A percentile compares a stretch with the other conserved stretches of the same genome.
These are phyloP conservation scores for Peromyscus polionotus DNA, from an alignment of 2,113 vertebrate genomes.

Conservation along the genomic window DNA sequence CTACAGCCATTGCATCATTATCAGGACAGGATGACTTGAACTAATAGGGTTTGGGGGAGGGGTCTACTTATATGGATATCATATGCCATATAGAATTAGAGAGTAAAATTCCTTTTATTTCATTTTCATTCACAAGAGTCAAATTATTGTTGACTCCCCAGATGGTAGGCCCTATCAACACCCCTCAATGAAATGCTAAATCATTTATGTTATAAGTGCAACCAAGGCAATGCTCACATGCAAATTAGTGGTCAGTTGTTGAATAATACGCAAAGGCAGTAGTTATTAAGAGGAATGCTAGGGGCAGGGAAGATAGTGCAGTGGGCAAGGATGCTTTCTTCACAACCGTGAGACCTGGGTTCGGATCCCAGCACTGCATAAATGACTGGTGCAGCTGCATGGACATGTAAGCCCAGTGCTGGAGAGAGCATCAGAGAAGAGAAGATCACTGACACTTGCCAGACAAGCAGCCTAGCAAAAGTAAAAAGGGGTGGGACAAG, in stretches of 20 bases:
- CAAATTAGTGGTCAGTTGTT: neutral
- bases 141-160: neutral
- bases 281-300: neutral
- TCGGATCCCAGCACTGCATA: neutral
- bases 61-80: neutral
- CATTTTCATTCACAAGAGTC: constrained; percentile 20
- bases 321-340: neutral
- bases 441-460: neutral
- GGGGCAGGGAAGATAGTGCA: neutral
- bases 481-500: neutral
- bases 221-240: neutral
- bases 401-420: neutral
- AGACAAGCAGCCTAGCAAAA: neutral
- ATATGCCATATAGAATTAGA: neutral
- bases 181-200: neutral
- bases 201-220: neutral
- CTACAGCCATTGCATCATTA: neutral
- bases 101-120: neutral
- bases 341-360: neutral
- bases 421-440: neutral
- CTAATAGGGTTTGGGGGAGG: neutral
- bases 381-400: too few species aligned
- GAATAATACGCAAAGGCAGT: neutral
- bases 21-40: neutral
- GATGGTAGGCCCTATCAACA: neutral